Conservation (phyloP, 1,140 invertebrate species). For the Portunus trituberculatus region DNA sequence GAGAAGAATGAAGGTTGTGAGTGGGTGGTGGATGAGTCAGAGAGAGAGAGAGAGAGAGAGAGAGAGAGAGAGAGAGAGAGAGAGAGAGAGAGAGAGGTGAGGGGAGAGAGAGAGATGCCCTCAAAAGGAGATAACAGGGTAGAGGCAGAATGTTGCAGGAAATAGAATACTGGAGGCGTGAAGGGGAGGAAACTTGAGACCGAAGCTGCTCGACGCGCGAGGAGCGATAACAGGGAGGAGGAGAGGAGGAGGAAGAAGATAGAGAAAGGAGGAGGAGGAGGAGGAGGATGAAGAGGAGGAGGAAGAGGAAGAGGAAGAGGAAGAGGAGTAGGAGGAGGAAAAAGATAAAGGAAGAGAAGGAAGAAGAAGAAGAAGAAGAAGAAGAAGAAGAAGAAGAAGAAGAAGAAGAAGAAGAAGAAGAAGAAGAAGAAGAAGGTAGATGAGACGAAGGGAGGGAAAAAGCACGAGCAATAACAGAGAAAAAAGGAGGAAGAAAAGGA, state of each 20-base stretch:
- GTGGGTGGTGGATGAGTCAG: no score
- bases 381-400: neutral
- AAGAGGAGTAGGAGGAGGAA: no score
- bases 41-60: neutral
- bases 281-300: neutral
- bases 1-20: no score
- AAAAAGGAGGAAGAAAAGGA: neutral
- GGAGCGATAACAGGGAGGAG: neutral
- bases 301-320: neutral
- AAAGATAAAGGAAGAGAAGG: no score
- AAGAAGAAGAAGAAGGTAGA: neutral
- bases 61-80: conserved; percentile 16
- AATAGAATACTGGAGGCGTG: conserved; percentile 40
- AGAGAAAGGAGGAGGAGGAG: neutral
- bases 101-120: neutral
- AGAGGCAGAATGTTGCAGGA: neutral
- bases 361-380: neutral
- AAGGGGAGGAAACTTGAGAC: neutral
- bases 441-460: neutral
- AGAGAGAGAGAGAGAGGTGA: neutral
- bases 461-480: no score
- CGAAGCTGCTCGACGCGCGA: neutral
- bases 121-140: conserved; percentile 29
- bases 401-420: neutral
- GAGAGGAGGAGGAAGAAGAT: conserved; percentile 12